Evolutionary conservation across 2,888 invertebrate species (phyloP), one percentile per base, ranked within the genome.

Genomic region (Petrophora chlorosata): DNA sequence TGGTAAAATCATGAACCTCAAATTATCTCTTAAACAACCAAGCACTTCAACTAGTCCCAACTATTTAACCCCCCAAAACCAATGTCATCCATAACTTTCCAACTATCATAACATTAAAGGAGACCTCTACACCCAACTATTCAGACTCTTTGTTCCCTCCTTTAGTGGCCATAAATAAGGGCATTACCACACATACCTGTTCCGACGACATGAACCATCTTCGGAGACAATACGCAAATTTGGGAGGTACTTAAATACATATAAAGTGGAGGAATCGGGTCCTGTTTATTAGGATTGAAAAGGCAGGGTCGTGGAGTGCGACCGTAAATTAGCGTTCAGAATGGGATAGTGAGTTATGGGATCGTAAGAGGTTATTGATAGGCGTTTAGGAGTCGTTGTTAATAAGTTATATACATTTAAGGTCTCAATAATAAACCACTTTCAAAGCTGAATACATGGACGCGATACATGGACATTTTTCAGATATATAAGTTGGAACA

Each of bases 101-200:
- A 68, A 79, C 79, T 79, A 80, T 79, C 76, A 81, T 76, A 80
- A 78, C 75, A 72, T 70, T 45, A 59, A 50, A 51, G 53, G 46
- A 64, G 62, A 67, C 67, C 65, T 60, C 60, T 56, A 59, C 67
- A 53, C 62, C 61, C 41, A 76, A 76, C 76, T 77, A 78, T 79
- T 77, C 57, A 71, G 71, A 72, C 73, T 79, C 83, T 81, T 83
- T 85, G 84, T 82, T 72, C 70, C 68, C 66, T 69, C 72, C 71
- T 82, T 81, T 78, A 86, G 77, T 73, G 76, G 75, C 80, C 63
- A 86, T 88, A 86, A 88, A 88, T 87, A 85, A 86, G 72, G 73
- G 75, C 82, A 85, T 87, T 84, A 88, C n/a, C n/a, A n/a, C n/a
- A n/a, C n/a, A n/a, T n/a, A n/a, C 87, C 87, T 88, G 86, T 81